These are phyloP conservation scores for Reticulitermes lucifugus DNA, from an alignment of 2,888 invertebrate species.

Conservation along the genomic window DNA sequence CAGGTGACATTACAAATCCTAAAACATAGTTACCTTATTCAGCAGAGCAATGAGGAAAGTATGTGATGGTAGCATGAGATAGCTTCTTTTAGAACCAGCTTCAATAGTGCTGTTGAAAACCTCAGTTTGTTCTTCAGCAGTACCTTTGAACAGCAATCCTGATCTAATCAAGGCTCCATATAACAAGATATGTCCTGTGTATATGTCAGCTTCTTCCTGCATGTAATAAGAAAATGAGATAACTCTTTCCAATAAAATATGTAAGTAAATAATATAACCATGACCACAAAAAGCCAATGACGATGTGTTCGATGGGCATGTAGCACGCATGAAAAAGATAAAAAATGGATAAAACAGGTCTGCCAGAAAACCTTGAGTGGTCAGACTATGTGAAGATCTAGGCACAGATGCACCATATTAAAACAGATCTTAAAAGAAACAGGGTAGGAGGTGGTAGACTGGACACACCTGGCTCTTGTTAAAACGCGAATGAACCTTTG, in stretches of 20 bases:
- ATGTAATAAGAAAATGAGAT: not conserved
- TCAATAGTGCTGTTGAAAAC: conserved; percentile 65
- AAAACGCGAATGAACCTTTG: too few relatives aligned
- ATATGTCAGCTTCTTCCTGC: conserved; percentile 81
- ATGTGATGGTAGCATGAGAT: conserved; percentile 71
- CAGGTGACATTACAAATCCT: not conserved
- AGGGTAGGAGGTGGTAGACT: too few relatives aligned
- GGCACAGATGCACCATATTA: too few relatives aligned
- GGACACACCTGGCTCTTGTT: too few relatives aligned
- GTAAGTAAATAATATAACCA: not conserved
- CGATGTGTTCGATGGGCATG: too few relatives aligned
- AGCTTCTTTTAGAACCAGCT: conserved; percentile 72
- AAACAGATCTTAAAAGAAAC: too few relatives aligned
- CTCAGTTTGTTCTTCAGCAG: conserved; percentile 66
- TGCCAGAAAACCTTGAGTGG: too few relatives aligned
- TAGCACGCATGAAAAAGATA: too few relatives aligned
- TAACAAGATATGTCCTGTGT: conserved; percentile 76
- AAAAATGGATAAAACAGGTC: too few relatives aligned
- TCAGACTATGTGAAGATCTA: too few relatives aligned
- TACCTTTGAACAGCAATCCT: conserved; percentile 65
- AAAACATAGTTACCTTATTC: conserved; percentile 62
- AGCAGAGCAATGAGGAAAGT: conserved; percentile 73
- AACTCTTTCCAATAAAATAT: not conserved
- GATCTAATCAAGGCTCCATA: conserved; percentile 79
- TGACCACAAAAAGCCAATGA: too few relatives aligned